phyloP scores from a whole-genome alignment of 2,888 invertebrate genomes.

The Meiosimyza platycephala region DNA sequence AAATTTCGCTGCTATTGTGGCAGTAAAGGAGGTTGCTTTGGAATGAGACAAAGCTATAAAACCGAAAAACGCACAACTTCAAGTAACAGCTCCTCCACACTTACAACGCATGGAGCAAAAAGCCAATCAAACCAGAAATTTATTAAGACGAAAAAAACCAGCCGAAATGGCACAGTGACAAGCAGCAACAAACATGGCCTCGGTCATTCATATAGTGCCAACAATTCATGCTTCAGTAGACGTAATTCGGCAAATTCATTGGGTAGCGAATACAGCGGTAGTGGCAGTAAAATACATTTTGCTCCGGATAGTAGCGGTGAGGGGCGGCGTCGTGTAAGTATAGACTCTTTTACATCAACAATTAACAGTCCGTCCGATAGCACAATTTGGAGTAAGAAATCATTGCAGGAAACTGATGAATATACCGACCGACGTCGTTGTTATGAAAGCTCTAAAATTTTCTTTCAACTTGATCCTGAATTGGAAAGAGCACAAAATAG shows the following conservation, averaged over 20 bases:
- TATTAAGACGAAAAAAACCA: background rate
- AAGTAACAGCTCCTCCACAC: background rate
- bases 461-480: background rate
- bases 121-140: background rate
- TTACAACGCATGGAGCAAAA: background rate
- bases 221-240: conserved; percentile 1
- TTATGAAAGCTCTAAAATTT: conserved; percentile 22
- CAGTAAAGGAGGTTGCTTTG: background rate
- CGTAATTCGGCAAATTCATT: conserved; percentile 6
- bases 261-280: background rate
- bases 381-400: conserved; percentile 4
- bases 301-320: background rate
- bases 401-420: background rate
- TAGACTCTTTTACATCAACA: background rate
- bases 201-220: background rate
- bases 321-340: background rate
- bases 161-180: background rate
- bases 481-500: background rate
- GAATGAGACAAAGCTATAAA: background rate
- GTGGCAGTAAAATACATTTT: background rate
- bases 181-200: conserved; percentile 16
- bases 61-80: background rate
- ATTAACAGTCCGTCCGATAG: background rate
- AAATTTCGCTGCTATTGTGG: conserved; percentile 25
- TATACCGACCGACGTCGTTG: conserved; percentile 26